Evolutionary conservation across 2,888 invertebrate species (phyloP).

Genomic region (Ditula angustiorana): DNA sequence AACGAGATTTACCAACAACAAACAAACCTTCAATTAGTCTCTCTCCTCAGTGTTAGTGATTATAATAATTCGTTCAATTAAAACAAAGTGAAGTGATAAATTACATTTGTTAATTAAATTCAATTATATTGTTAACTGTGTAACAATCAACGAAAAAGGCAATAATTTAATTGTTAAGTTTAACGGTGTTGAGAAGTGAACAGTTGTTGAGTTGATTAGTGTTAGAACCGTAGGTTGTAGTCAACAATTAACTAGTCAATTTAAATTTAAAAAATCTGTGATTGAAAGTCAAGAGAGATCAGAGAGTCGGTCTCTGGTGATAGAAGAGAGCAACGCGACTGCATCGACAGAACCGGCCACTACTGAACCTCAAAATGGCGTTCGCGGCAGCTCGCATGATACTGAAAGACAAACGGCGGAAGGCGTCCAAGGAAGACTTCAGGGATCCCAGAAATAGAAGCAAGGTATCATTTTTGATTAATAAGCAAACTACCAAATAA

Average conservation of each 20-base stretch:
- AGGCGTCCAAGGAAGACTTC: constrained; percentile 93
- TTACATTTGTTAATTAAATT: constrained; percentile 43
- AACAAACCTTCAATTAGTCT: constrained; percentile 3
- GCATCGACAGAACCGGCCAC: constrained; percentile 49
- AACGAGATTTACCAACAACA: constrained; percentile 9
- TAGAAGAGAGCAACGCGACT: constrained; percentile 45
- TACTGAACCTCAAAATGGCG: constrained; percentile 86
- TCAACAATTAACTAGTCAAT: constrained; percentile 46
- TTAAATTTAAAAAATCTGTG: constrained; percentile 50
- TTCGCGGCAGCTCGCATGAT: constrained; percentile 94
- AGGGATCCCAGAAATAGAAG: constrained; percentile 90
- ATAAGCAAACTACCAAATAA: not conserved
- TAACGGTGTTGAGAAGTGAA: constrained; percentile 47
- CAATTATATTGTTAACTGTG: constrained; percentile 47
- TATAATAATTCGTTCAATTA: constrained; percentile 38
- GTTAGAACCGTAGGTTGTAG: constrained; percentile 47
- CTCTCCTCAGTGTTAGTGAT: constrained; percentile 29
- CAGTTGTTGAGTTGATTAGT: constrained; percentile 42
- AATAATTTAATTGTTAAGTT: constrained; percentile 62
- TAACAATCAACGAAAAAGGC: constrained; percentile 60
- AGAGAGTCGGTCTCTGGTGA: not conserved
- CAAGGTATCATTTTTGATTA: constrained; percentile 87
- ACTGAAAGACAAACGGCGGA: constrained; percentile 92
- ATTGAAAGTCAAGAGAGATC: constrained; percentile 37
- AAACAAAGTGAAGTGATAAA: constrained; percentile 34